Base-by-base conservation (phyloP, 2,113 vertebrate species). In the Calidris pugnax region DNA sequence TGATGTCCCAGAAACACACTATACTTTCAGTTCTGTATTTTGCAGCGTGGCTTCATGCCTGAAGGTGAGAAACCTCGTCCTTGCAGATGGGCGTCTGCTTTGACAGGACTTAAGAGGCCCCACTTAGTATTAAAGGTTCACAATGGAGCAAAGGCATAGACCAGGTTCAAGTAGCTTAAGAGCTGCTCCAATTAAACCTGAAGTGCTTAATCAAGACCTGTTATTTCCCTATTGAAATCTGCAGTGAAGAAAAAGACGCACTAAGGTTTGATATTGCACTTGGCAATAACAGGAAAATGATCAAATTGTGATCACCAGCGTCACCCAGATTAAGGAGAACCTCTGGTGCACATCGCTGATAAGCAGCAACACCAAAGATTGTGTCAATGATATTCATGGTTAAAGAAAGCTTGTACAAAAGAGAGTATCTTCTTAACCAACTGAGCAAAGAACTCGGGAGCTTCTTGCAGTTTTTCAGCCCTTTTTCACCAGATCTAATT, bases 361-460 rank as follows among this genome's bases (percentile, higher is more conserved):
- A 20, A 0, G 4, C 39, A 50, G 45, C 57, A 50, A 57, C 45
- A n/a, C 10, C 0, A 0, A 30, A 21, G 27, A 60, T 3, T 28
- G 37, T 4, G 4, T 21, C 23, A n/a, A 21, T 27, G 55, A 11
- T n/a, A 33, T 41, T 35, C 7, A 32, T 0, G 0, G n/a, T 32
- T 57, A 75, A 32, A 56, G 28, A 56, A 22, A 59, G 27, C 56
- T 75, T 67, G 50, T 73, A 4, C 3, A 50, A 7, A 30, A 57
- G 12, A 47, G 3, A 53, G 1, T 24, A 5, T 66, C n/a, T 60
- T 55, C 7, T 59, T 53, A 85, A 56, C 27, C 39, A 66, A 23
- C 17, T 24, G 24, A 68, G 33, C 20, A 63, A 71, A 66, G 16
- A 59, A 43, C 21, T 12, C 37, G 35, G 28, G 23, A 69, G 20